These are phyloP conservation scores for Pseudorhiza aurosa DNA, from an alignment of 30 jellyfish, hydroid and myxozoan genomes.

Conservation along the genomic window DNA sequence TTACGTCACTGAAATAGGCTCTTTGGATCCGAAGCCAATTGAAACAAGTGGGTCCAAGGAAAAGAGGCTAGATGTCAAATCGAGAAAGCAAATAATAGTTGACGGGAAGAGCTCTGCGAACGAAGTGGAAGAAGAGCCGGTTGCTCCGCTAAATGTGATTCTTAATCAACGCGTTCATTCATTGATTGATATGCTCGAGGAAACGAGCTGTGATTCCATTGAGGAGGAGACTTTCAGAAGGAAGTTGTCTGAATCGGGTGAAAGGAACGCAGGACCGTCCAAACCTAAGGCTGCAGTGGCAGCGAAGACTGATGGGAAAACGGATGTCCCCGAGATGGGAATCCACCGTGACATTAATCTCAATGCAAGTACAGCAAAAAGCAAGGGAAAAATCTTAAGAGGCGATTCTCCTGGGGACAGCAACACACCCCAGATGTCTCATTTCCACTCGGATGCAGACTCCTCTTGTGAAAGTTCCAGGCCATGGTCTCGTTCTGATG, in stretches of 20 bases:
- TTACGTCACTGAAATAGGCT: not conserved
- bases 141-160: constrained; percentile 1
- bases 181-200: constrained; percentile 61
- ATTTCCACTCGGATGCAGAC: not conserved
- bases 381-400: not conserved
- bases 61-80: no score
- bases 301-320: not conserved
- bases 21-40: not conserved
- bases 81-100: not conserved
- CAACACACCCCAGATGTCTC: not conserved
- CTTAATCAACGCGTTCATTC: not conserved
- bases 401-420: no score
- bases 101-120: not conserved
- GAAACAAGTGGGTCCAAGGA: not conserved
- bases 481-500: not conserved
- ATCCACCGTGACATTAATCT: not conserved
- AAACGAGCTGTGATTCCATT: constrained; percentile 52
- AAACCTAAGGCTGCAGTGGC: no score
- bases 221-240: constrained; percentile 42
- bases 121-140: constrained; percentile 24
- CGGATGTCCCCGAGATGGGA: not conserved
- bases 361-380: not conserved
- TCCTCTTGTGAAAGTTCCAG: not conserved
- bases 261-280: no score
- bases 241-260: not conserved